Percentiles rank a stretch among this genome's conserved stretches.
Evolutionary conservation across 2,888 invertebrate genomes (phyloP).

Genomic region (Leucoptera coffeella): DNA sequence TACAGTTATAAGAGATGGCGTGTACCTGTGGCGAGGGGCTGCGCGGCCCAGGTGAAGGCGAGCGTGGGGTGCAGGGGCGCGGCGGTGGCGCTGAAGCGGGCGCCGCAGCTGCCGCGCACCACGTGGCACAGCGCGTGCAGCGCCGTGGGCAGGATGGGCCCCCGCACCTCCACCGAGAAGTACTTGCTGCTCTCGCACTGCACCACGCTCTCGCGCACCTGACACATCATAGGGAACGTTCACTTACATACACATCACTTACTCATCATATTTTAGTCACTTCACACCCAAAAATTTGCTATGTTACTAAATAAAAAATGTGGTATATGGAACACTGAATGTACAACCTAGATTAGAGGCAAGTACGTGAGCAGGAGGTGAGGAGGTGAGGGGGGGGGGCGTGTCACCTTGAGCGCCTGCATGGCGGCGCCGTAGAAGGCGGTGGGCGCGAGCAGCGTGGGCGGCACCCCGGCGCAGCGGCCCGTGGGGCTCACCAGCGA

Average conservation of each 20-base stretch:
- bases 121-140: slow-evolving; percentile 68
- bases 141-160: slow-evolving; percentile 78
- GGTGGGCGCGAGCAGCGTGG: slow-evolving; percentile 86
- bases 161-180: slow-evolving; percentile 77
- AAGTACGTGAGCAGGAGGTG: too few species aligned
- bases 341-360: too few species aligned
- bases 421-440: slow-evolving; percentile 87
- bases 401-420: slow-evolving; percentile 66
- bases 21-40: slow-evolving; percentile 34
- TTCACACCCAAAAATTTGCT: too few species aligned
- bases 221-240: too few species aligned
- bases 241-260: too few species aligned
- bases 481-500: slow-evolving; percentile 74
- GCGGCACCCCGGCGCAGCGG: slow-evolving; percentile 83
- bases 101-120: slow-evolving; percentile 47
- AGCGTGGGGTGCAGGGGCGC: slow-evolving; percentile 62
- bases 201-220: slow-evolving; percentile 67
- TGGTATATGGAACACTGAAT: too few species aligned
- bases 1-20: too few species aligned
- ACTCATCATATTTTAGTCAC: too few species aligned
- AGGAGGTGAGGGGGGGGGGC: too few species aligned
- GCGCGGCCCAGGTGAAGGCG: slow-evolving; percentile 61
- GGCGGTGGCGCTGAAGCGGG: slow-evolving; percentile 68
- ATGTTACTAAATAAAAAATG: too few species aligned
- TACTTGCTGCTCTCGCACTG: slow-evolving; percentile 66